These are phyloP conservation scores for Gopherus flavomarginatus DNA, from an alignment of 2,113 vertebrate species.

Conservation along the genomic window DNA sequence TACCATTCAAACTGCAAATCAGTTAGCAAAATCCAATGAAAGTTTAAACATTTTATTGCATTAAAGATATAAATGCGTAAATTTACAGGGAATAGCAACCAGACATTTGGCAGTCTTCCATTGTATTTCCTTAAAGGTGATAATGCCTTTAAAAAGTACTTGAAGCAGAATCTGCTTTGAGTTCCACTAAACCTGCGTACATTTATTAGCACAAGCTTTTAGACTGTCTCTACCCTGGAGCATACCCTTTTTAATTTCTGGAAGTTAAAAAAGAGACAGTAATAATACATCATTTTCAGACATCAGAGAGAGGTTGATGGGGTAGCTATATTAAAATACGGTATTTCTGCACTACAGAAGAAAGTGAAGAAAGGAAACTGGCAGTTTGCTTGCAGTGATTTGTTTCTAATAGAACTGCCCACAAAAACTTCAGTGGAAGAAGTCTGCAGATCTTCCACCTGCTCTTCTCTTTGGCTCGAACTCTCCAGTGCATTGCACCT, in stretches of 20 bases:
- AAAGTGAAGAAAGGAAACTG: background rate
- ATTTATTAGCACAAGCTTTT: slow-evolving; percentile 78
- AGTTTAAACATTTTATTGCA: slow-evolving; percentile 56
- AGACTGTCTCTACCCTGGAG: slow-evolving; percentile 72
- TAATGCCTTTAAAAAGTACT: slow-evolving; percentile 73
- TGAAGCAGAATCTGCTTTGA: slow-evolving; percentile 71
- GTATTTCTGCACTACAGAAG: slow-evolving; percentile 39
- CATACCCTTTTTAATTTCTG: slow-evolving; percentile 66
- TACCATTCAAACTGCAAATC: slow-evolving; percentile 62
- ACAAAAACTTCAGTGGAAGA: background rate
- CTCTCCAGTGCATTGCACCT: background rate
- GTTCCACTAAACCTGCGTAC: slow-evolving; percentile 54
- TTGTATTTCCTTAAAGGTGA: slow-evolving; percentile 76
- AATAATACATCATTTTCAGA: slow-evolving; percentile 59
- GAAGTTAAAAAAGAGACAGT: slow-evolving; percentile 47
- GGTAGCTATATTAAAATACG: slow-evolving; percentile 25
- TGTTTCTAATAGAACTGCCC: background rate
- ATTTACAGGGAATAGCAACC: slow-evolving; percentile 39
- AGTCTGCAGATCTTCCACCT: background rate
- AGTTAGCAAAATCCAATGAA: slow-evolving; percentile 67
- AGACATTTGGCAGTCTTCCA: slow-evolving; percentile 64
- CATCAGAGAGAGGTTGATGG: background rate
- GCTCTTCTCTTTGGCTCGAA: background rate
- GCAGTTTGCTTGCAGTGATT: background rate
- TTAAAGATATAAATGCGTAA: slow-evolving; percentile 67